Evolutionary conservation across 2,797 vertebrate species (phyloP).

Genomic region (Hippoglossus hippoglossus): DNA sequence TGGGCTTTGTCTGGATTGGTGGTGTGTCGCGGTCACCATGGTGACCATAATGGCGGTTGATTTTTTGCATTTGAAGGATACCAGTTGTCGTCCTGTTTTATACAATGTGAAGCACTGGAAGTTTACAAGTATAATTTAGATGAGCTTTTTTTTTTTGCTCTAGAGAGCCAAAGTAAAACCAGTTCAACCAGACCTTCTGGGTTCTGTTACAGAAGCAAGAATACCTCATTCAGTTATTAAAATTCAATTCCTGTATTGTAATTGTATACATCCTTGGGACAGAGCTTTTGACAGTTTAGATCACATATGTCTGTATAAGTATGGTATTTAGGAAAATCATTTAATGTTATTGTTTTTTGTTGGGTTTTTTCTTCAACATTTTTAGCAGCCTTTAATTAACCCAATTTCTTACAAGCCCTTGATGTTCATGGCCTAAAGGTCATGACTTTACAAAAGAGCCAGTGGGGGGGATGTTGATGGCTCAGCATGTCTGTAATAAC

Average conservation of each 20-base stretch:
- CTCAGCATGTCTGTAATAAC: background rate
- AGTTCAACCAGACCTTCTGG: background rate
- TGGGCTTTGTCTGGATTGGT: background rate
- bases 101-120: background rate
- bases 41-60: background rate
- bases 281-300: background rate
- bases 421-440: background rate
- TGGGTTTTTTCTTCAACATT: too few relatives aligned
- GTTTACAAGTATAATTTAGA: background rate
- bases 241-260: background rate
- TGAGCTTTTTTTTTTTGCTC: background rate
- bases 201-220: background rate
- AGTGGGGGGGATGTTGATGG: background rate
- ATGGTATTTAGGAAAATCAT: background rate
- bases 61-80: background rate
- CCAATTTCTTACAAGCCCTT: too few relatives aligned
- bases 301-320: too few relatives aligned
- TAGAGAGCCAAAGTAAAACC: background rate
- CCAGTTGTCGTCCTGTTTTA: background rate
- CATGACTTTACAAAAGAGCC: background rate
- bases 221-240: background rate
- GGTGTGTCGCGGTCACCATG: conserved; percentile 9
- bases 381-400: background rate
- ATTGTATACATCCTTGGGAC: background rate
- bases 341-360: background rate